These are phyloP conservation scores for Drosophila kohkoa DNA, from an alignment of 1,140 invertebrate species.

Conservation along the genomic window DNA sequence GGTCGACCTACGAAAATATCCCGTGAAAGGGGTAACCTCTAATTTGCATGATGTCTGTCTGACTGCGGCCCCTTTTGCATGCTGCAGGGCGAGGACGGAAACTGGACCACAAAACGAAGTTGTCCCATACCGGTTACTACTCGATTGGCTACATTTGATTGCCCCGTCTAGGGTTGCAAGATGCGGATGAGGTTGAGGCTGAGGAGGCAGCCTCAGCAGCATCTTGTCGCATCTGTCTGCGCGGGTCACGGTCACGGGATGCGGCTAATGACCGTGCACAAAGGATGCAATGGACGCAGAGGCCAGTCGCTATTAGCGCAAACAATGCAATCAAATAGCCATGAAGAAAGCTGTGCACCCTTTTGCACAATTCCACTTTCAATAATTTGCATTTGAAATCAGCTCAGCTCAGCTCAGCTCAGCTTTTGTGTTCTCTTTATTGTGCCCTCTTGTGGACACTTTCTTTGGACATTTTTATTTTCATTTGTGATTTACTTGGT, in stretches of 20 bases:
- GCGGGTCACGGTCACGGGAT: constrained; percentile 67
- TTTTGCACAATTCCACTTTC: neutral
- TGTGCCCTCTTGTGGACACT: constrained; percentile 74
- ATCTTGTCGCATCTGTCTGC: constrained; percentile 39
- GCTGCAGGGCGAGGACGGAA: constrained; percentile 28
- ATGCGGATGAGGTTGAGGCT: neutral
- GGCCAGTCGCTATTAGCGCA: constrained; percentile 65
- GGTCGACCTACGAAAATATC: constrained; percentile 18
- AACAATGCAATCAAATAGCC: constrained; percentile 76
- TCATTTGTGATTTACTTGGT: constrained; percentile 81
- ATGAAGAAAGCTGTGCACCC: constrained; percentile 51
- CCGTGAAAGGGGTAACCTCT: constrained; percentile 48
- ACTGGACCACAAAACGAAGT: constrained; percentile 40
- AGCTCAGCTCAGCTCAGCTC: constrained; percentile 57
- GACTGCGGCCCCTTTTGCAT: constrained; percentile 19
- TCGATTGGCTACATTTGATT: constrained; percentile 46
- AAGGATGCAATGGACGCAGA: constrained; percentile 56
- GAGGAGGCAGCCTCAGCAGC: constrained; percentile 35
- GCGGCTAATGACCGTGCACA: constrained; percentile 72
- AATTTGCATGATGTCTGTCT: constrained; percentile 64
- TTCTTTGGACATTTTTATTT: constrained; percentile 80
- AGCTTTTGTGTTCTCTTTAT: constrained; percentile 19
- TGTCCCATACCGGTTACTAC: constrained; percentile 28
- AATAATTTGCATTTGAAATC: constrained; percentile 76
- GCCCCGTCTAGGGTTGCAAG: constrained; percentile 30